Base-by-base conservation (phyloP, 2,797 vertebrate species). In the Amniataba percoides region DNA sequence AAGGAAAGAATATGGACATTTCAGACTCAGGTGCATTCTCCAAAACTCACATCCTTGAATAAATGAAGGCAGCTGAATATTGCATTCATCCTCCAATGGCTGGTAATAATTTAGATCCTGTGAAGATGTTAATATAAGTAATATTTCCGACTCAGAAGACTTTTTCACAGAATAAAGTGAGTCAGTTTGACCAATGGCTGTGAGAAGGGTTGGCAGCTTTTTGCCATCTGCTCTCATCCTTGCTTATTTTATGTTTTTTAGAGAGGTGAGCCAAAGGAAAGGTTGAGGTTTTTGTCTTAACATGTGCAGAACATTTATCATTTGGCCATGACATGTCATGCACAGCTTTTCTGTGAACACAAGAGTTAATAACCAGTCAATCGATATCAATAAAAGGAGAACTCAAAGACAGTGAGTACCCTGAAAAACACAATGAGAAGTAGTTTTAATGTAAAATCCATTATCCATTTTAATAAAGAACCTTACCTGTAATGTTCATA, bases 11-110 rank as follows among this genome's bases (percentile, higher is more conserved):
- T 61, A 3, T 5, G 25, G 58, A 21, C 21, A 34, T 72, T 65
- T 74, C 48, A 64, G 49, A 6, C 55, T 34, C 74, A 75, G 71
- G 49, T 84, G 79, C 39, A 25, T 60, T 64, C 18, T 13, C 43
- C 64, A 67, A 36, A 78, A 53, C 27, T 63, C 34, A 8, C 42
- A 59, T 45, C 72, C 66, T 77, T 84, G 60, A 81, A 78, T 7
- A 53, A 45, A 74, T 69, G 66, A 70, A 80, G 23, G 34, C 7
- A 45, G 43, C 19, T 60, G 55, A 81, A 83, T 16, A 42, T 5
- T 2, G 21, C 31, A 46, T 82, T 61, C 52, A 72, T 67, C 19
- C 23, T 45, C 16, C 16, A 25, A 13, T 57, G 42, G 71, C 21
- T 52, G 10, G 16, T 3, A 57, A 66, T 39, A 5, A 72, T 51